Evolutionary conservation across 2,888 invertebrate species (phyloP).

Genomic region (Drosophila engyochracea): DNA sequence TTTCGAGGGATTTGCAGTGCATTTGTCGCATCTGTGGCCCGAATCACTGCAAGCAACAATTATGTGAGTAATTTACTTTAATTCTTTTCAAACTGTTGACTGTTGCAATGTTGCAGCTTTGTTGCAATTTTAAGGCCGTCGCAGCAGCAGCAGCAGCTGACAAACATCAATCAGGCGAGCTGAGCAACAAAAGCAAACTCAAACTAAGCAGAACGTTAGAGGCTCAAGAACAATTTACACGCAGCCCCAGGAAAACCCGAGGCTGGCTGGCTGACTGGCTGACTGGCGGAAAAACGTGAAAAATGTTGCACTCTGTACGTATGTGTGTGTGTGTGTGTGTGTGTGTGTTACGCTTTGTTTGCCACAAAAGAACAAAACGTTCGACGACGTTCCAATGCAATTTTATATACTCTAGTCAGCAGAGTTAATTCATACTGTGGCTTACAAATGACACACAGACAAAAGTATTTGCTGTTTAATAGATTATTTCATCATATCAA

Average conservation of each 20-base stretch:
- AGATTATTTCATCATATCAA: background rate
- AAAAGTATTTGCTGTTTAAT: background rate
- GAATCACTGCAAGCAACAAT: constrained; percentile 42
- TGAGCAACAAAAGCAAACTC: constrained; percentile 28
- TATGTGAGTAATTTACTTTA: constrained; percentile 76
- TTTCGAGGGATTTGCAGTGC: constrained; percentile 3
- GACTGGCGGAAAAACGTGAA: constrained; percentile 73
- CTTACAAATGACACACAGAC: background rate
- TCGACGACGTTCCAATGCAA: constrained; percentile 30
- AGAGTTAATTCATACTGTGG: background rate
- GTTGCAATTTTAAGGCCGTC: constrained; percentile 63
- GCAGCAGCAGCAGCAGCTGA: constrained; percentile 58
- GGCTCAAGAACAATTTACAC: constrained; percentile 70
- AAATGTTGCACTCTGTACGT: constrained; percentile 56
- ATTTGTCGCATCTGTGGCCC: constrained; percentile 60
- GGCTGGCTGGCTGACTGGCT: constrained; percentile 26
- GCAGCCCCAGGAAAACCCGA: constrained; percentile 49
- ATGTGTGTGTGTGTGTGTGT: constrained; percentile 39
- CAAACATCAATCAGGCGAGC: constrained; percentile 68
- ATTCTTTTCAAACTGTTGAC: constrained; percentile 52
- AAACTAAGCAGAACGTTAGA: constrained; percentile 74
- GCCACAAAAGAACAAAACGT: constrained; percentile 75
- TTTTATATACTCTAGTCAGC: constrained; percentile 11
- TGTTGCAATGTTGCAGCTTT: constrained; percentile 59
- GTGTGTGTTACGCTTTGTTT: constrained; percentile 69